Percentiles rank a stretch among this genome's conserved stretches.
Evolutionary conservation across 1,140 invertebrate genomes (phyloP).

Genomic region (Eumaeus atala): DNA sequence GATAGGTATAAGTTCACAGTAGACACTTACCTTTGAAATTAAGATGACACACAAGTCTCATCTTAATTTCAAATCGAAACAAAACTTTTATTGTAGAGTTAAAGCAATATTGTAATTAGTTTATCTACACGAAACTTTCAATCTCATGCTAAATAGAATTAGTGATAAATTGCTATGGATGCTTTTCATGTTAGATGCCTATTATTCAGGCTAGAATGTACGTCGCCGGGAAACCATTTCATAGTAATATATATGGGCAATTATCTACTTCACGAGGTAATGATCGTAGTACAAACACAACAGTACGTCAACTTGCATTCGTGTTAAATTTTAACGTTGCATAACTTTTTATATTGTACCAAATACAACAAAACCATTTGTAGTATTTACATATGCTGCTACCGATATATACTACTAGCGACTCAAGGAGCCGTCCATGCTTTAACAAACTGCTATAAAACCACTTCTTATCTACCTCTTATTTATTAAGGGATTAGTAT

Average conservation of each 20-base stretch:
- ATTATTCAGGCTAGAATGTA: conserved; percentile 11
- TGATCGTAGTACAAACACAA: neutral
- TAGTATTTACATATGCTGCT: too few relatives aligned
- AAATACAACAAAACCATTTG: too few relatives aligned
- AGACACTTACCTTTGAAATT: neutral
- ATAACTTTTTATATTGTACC: too few relatives aligned
- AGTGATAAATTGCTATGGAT: conserved; percentile 6
- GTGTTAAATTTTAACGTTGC: too few relatives aligned
- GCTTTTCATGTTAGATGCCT: conserved; percentile 5
- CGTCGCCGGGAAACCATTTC: conserved; percentile 23
- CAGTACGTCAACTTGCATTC: neutral
- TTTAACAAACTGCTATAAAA: too few relatives aligned
- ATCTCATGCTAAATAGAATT: neutral
- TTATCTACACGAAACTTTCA: neutral
- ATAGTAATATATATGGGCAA: conserved; percentile 27
- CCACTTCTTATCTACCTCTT: too few relatives aligned
- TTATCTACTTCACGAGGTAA: conserved; percentile 25
- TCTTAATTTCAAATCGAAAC: conserved; percentile 3
- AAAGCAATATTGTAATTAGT: neutral
- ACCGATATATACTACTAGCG: too few relatives aligned
- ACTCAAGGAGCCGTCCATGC: too few relatives aligned
- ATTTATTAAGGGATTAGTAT: too few relatives aligned
- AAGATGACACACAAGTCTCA: neutral
- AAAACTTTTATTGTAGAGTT: neutral
- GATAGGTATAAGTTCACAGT: too few relatives aligned